Percentiles rank a stretch among this genome's conserved stretches.
These are phyloP conservation scores for Micrasema longulum DNA, from an alignment of 1,140 invertebrate genomes.

Conservation along the genomic window DNA sequence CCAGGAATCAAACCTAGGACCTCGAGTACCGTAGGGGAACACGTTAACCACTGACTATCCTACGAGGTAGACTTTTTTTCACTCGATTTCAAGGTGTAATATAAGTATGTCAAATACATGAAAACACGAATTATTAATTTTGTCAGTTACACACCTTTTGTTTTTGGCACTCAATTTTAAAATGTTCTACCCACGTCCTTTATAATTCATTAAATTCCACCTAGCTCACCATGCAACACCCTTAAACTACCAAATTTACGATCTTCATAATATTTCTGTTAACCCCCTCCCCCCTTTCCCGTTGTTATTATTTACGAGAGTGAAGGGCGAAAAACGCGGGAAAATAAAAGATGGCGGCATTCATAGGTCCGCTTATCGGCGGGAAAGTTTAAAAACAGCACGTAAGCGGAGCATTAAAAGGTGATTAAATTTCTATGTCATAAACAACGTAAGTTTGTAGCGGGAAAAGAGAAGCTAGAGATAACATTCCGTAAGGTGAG, in stretches of 20 bases:
- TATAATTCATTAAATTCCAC: slow-evolving; percentile 15
- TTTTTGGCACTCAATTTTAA: too few species aligned
- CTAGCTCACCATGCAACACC: not conserved
- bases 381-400: slow-evolving; percentile 24
- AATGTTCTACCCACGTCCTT: not conserved
- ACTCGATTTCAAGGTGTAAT: too few species aligned
- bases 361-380: slow-evolving; percentile 12
- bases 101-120: too few species aligned
- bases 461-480: not conserved
- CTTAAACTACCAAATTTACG: slow-evolving; percentile 3
- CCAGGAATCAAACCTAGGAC: too few species aligned
- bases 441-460: slow-evolving; percentile 12
- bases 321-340: slow-evolving; percentile 10
- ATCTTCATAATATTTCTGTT: slow-evolving; percentile 12
- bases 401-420: slow-evolving; percentile 21
- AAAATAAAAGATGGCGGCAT: slow-evolving; percentile 14
- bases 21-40: too few species aligned
- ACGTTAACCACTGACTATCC: too few species aligned
- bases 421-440: slow-evolving; percentile 9
- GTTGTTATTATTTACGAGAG: slow-evolving; percentile 17
- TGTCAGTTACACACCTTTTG: too few species aligned
- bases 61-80: too few species aligned
- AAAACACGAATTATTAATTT: too few species aligned
- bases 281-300: not conserved
- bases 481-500: not conserved